Base-by-base conservation (phyloP, 2,797 vertebrate species). In the Emys orbicularis region DNA sequence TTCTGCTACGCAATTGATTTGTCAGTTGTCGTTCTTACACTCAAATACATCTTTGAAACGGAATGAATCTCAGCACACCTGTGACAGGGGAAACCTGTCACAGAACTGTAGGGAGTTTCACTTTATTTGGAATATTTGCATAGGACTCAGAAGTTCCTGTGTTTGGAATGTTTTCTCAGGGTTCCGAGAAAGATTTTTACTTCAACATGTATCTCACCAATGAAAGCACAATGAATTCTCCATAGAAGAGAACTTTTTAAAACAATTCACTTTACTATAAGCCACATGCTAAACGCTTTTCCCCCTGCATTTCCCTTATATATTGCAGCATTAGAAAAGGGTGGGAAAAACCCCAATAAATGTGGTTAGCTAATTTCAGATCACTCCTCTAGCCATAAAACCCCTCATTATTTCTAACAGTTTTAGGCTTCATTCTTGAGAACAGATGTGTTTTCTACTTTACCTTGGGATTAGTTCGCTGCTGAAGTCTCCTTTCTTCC, bases 391-490 rank as follows among this genome's bases (percentile, higher is more conserved):
- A 77, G 34, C 8, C 11, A 76, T 8, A 12, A 44, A 61, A 85
- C 41, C 1, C 50, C 4, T 11, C 74, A 47, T 23, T 19, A 49
- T 8, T 31, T 0, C 0, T 72, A 65, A 23, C 23, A 29, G 72
- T 19, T 87, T 27, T 65, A 0, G 2, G 83, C 76, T 49, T 31
- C 54, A 54, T 49, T 23, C 79, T 12, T 16, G 10, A 79, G 72
- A 37, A 11, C 12, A 31, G 29, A 52, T 65, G 44, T 56, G 89
- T 8, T 3, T 87, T 76, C 52, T 13, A 34, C 86, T 90, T 92
- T 95, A 99, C 99, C 99, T 99, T 99, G 95, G 99, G 99, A 95
- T 99, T 99, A 97, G 99, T 99, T 98, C 99, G 98, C 98, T 99
- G 99, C 96, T 99, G 99, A 79, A 99, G 98, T 59, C 99, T 97